Conservation (phyloP, 2,113 vertebrate species). For the Recurvirostra avosetta region DNA sequence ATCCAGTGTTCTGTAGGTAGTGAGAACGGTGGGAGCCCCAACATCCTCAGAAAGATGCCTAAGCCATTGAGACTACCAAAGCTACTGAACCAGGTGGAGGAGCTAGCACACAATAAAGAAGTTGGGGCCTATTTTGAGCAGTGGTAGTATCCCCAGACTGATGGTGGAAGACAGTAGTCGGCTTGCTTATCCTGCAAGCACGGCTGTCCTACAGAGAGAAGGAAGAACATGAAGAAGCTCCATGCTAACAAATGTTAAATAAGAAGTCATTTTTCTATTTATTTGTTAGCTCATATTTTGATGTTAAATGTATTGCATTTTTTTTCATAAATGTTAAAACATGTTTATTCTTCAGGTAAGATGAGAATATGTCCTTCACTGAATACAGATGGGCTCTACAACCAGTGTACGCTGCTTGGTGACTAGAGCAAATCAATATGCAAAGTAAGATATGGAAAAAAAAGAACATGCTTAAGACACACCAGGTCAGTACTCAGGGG, state of each 20-base stretch:
- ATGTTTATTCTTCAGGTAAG: neutral
- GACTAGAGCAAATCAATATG: neutral
- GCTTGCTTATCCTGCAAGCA: neutral
- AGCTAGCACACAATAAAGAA: neutral
- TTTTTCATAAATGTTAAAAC: neutral
- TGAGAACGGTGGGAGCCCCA: neutral
- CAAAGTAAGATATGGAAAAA: neutral
- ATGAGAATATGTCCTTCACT: neutral
- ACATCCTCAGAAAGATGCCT: neutral
- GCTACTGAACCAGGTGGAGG: neutral
- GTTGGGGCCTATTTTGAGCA: neutral
- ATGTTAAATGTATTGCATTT: neutral
- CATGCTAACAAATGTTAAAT: neutral
- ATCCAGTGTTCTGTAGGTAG: neutral
- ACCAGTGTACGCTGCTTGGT: neutral
- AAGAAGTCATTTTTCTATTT: neutral
- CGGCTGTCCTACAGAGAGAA: neutral
- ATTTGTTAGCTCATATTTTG: neutral
- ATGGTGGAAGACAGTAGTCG: neutral
- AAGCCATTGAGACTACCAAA: fast-evolving
- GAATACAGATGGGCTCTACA: neutral
- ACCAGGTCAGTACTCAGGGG: neutral
- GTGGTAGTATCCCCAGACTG: neutral
- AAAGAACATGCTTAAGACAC: neutral
- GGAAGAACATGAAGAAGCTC: neutral